Evolutionary conservation across 2,113 vertebrate genomes (phyloP).

Genomic region (Chaetodon auriga): DNA sequence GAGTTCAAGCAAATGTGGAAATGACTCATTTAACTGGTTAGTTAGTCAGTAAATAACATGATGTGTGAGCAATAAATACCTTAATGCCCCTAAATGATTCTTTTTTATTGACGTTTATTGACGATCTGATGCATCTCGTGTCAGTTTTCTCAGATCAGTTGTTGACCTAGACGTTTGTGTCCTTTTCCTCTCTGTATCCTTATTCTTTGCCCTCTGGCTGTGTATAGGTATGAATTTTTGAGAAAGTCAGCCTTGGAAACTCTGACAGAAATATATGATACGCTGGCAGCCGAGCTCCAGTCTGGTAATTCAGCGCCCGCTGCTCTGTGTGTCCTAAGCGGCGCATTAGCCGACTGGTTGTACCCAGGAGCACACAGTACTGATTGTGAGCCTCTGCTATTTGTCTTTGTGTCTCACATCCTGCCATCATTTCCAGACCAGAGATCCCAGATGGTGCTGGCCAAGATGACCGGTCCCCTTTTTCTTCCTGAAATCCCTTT

Average conservation of each 20-base stretch:
- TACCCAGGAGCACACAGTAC: constrained; percentile 20
- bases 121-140: not conserved
- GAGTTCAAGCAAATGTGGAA: too few species aligned
- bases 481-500: constrained; percentile 24
- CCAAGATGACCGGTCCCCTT: constrained; percentile 14
- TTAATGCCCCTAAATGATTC: not conserved
- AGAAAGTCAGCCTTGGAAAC: not conserved
- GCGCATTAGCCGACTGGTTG: not conserved
- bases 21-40: too few species aligned
- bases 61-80: not conserved
- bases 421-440: constrained; percentile 28
- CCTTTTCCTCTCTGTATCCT: not conserved
- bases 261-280: constrained; percentile 36
- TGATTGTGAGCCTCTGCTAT: constrained; percentile 30
- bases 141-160: not conserved
- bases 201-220: constrained; percentile 19
- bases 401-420: constrained; percentile 47
- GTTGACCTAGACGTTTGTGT: constrained; percentile 3
- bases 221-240: not conserved
- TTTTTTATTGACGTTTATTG: not conserved
- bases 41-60: too few species aligned
- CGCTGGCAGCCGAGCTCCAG: not conserved
- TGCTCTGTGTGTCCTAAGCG: constrained; percentile 8
- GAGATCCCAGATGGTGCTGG: constrained; percentile 18
- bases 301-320: constrained; percentile 13